Base-by-base conservation (phyloP, 2,797 vertebrate genomes). In the Enteromius radiatus region DNA sequence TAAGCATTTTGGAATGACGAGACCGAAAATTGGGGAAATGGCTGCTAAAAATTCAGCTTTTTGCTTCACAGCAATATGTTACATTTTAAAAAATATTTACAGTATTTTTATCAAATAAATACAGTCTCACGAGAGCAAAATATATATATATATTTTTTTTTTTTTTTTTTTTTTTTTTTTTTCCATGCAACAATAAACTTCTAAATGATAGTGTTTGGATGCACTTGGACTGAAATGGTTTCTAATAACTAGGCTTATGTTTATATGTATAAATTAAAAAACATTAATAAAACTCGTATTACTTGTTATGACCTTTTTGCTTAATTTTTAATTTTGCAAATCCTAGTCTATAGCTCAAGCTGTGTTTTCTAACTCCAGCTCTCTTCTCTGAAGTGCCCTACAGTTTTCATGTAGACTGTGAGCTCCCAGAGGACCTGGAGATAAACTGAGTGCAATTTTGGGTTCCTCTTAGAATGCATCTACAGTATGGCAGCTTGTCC, bases 321-420 rank as follows among this genome's bases (percentile, higher is more conserved):
- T 36, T 33, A 3, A 19, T 64, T 64, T 36, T 3, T 69, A 5
- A 7, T 67, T 41, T 67, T 7, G 12, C 67, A 28, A 41, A 10
- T 6, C 38, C 68, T 17, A 69, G 10, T n/a, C 11, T 74, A 15
- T 38, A 56, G 49, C 14, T 71, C 65, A 23, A 43, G 11, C n/a
- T 43, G 65, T 19, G 3, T 47, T 14, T 38, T 56, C 49, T 23
- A 38, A 75, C 69, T 71, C 69, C 45, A 49, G 4, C 5, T 38
- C 28, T 74, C 54, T 36, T 54, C 49, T 74, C 49, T 75, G 33
- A 74, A 74, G 49, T 38, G 71, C 31, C 36, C 49, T 56, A 9
- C 47, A 56, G 33, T 74, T 23, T 36, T 36, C 12, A 54, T 1
- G 65, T 54, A 14, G 70, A 56, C 15, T 41, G 21, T 38, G 71